Percentiles rank a stretch among this genome's conserved stretches.
These are phyloP conservation scores for Paraplagusia blochii DNA, from an alignment of 2,113 vertebrate species.

Conservation along the genomic window DNA sequence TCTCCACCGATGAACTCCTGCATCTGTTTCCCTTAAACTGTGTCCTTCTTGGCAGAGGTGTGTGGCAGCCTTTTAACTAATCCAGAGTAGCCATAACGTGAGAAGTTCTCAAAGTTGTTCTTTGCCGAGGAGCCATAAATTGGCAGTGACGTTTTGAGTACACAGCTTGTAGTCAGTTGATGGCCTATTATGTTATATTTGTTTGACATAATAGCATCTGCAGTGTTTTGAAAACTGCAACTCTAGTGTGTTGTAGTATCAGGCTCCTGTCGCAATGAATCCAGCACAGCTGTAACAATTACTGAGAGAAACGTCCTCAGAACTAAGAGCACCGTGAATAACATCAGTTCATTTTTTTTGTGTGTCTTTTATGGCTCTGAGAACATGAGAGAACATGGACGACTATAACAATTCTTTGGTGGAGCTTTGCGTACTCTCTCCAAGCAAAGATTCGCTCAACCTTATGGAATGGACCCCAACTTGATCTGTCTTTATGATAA, in stretches of 20 bases:
- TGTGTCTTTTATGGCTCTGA: too few relatives aligned
- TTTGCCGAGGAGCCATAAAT: constrained; percentile 60
- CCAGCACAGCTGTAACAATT: too few relatives aligned
- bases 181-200: constrained; percentile 44
- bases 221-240: constrained; percentile 9
- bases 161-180: constrained; percentile 41
- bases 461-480: constrained; percentile 38
- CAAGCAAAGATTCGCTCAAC: constrained; percentile 18
- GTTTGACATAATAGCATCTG: constrained; percentile 16
- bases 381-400: neutral
- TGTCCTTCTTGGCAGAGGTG: constrained; percentile 58
- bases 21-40: constrained; percentile 62
- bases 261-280: too few relatives aligned
- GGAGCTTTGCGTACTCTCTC: constrained; percentile 22
- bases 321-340: too few relatives aligned
- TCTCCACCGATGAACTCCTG: constrained; percentile 61
- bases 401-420: constrained; percentile 37
- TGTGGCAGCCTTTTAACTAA: constrained; percentile 52
- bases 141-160: constrained; percentile 63
- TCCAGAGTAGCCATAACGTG: constrained; percentile 60
- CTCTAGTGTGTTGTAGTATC: neutral
- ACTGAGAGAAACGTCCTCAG: too few relatives aligned
- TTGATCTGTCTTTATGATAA: constrained; percentile 58
- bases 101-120: constrained; percentile 66
- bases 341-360: too few relatives aligned